These are phyloP conservation scores for Plumapathes pennacea DNA, from an alignment of 92 coral and sea anemone genomes.

Conservation along the genomic window DNA sequence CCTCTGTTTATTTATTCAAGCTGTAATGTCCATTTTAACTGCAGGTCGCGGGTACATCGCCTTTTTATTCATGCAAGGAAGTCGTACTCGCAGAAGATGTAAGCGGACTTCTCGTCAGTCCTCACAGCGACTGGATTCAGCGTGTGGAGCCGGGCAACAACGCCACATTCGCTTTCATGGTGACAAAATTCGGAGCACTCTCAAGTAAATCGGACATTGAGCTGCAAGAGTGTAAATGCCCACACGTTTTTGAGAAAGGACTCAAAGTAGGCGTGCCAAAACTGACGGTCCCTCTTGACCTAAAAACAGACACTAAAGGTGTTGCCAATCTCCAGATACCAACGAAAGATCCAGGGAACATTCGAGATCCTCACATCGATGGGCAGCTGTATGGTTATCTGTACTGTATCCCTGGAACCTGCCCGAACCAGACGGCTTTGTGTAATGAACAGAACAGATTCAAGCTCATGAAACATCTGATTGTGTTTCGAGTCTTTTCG, in stretches of 20 bases:
- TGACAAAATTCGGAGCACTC: slow-evolving; percentile 60
- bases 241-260: background rate
- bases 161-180: slow-evolving; percentile 40
- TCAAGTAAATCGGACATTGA: background rate
- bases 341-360: slow-evolving; percentile 58
- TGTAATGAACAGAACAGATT: slow-evolving; percentile 2
- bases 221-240: slow-evolving; percentile 13
- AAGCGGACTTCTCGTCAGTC: slow-evolving; percentile 66
- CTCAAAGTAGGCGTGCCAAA: slow-evolving; percentile 21
- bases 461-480: slow-evolving; percentile 25
- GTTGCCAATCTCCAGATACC: slow-evolving; percentile 20
- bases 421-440: slow-evolving; percentile 3
- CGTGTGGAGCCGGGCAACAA: slow-evolving; percentile 52
- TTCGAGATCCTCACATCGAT: slow-evolving; percentile 55
- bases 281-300: background rate
- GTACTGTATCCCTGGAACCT: slow-evolving; percentile 11
- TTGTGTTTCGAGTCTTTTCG: slow-evolving; percentile 47
- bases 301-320: slow-evolving; percentile 42
- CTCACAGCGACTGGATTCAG: slow-evolving; percentile 49
- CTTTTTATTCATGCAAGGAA: slow-evolving; percentile 17
- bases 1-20: background rate
- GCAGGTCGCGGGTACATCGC: slow-evolving; percentile 45
- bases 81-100: slow-evolving; percentile 62
- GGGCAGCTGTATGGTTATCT: slow-evolving; percentile 60
- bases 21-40: background rate